Conservation (phyloP, 2,888 invertebrate genomes). For the Eumerus sabulonum region DNA sequence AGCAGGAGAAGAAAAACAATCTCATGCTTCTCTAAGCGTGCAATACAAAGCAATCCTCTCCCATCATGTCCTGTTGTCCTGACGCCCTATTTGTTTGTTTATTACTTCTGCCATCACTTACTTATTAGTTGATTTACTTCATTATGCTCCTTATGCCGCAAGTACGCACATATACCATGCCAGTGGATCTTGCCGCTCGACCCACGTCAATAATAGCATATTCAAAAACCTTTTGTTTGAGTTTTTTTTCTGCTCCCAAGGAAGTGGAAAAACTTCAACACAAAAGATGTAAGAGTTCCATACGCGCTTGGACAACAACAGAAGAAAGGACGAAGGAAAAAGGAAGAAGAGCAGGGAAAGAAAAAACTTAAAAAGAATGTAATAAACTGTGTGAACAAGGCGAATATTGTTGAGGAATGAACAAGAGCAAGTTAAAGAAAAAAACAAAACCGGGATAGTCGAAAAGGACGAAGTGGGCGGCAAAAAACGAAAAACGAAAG, state of each 20-base stretch:
- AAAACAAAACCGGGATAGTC: slow-evolving; percentile 19
- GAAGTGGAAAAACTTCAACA: slow-evolving; percentile 44
- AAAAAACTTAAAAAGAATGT: slow-evolving; percentile 35
- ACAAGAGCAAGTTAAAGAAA: slow-evolving; percentile 24
- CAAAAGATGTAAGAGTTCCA: slow-evolving; percentile 45
- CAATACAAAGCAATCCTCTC: slow-evolving; percentile 9
- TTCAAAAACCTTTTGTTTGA: slow-evolving; percentile 47
- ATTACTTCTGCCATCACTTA: slow-evolving; percentile 26
- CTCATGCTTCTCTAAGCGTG: slow-evolving; percentile 5
- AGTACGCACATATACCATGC: not conserved
- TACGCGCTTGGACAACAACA: slow-evolving; percentile 37
- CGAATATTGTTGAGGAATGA: slow-evolving; percentile 47
- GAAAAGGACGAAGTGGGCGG: slow-evolving; percentile 4
- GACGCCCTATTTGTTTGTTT: too few relatives aligned
- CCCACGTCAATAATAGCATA: not conserved
- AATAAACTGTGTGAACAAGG: slow-evolving; percentile 67
- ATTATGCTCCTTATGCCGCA: slow-evolving; percentile 43
- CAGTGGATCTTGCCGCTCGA: not conserved
- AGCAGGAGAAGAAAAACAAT: not conserved
- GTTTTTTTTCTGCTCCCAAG: slow-evolving; percentile 18
- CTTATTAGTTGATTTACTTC: slow-evolving; percentile 57
- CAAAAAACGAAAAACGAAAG: slow-evolving; percentile 22
- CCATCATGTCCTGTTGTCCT: slow-evolving; percentile 8
- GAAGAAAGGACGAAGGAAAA: too few relatives aligned
- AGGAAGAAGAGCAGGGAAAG: not conserved